These are phyloP conservation scores for Chrysomallon squamiferum DNA, from an alignment of 1,140 invertebrate genomes.

Conservation along the genomic window DNA sequence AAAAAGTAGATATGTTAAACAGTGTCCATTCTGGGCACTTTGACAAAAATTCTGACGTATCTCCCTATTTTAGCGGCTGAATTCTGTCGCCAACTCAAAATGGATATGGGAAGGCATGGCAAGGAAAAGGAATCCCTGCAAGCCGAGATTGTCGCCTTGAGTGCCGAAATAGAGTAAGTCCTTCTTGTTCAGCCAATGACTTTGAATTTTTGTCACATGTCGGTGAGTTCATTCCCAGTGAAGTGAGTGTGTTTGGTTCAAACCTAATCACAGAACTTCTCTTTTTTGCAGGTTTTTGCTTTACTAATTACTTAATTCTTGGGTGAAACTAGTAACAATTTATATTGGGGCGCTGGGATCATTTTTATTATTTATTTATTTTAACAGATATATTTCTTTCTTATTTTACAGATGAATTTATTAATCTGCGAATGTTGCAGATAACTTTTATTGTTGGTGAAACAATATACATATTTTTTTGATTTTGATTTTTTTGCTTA, in stretches of 20 bases:
- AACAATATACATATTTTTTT: no score
- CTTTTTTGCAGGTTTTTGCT: constrained; percentile 1
- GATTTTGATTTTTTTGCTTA: no score
- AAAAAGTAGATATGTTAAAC: not conserved
- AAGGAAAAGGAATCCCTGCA: constrained; percentile 17
- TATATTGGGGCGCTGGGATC: no score
- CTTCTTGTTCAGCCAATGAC: not conserved
- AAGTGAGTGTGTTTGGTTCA: not conserved
- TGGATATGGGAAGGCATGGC: constrained; percentile 11
- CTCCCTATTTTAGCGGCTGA: constrained; percentile 24
- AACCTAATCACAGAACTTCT: not conserved
- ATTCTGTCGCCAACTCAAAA: constrained; percentile 15
- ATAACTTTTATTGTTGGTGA: no score
- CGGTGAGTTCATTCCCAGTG: constrained; percentile 7
- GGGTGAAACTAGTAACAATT: no score
- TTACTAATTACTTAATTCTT: not conserved
- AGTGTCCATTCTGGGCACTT: not conserved
- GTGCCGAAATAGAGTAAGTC: constrained; percentile 20
- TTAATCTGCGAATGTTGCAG: not conserved
- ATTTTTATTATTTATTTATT: no score
- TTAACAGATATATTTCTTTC: no score
- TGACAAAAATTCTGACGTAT: constrained; percentile 16
- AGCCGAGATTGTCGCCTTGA: constrained; percentile 19
- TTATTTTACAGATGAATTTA: not conserved
- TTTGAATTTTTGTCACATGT: constrained; percentile 5